Conservation (phyloP, 2,888 invertebrate species). For the Caenorhabditis imperialis region DNA sequence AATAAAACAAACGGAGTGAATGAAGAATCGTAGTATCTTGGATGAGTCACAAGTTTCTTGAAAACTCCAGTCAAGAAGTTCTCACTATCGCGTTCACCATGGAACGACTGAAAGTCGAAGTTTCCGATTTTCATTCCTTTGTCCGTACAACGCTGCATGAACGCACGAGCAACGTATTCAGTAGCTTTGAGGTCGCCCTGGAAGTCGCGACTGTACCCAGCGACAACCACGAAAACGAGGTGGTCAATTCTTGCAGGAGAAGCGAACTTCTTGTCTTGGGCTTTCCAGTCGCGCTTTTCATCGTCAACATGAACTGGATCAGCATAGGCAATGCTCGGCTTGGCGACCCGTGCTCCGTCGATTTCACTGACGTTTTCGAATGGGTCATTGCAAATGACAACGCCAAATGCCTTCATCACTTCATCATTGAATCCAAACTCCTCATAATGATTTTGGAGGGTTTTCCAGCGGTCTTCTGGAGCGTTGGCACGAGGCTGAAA, state of each 20-base stretch:
- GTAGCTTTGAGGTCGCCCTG: constrained; percentile 6
- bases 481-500: constrained; percentile 50
- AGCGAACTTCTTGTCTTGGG: constrained; percentile 26
- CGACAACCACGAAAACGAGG: constrained; percentile 33
- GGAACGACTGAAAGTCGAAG: constrained; percentile 1
- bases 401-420: constrained; percentile 38
- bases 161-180: constrained; percentile 14
- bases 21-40: neutral
- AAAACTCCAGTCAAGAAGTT: constrained; percentile 32
- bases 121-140: constrained; percentile 32
- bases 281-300: constrained; percentile 54
- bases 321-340: constrained; percentile 31
- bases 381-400: constrained; percentile 50
- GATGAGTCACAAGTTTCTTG: constrained; percentile 25
- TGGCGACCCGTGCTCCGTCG: constrained; percentile 35
- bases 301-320: constrained; percentile 48
- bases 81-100: constrained; percentile 25
- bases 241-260: constrained; percentile 29
- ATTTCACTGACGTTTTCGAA: constrained; percentile 43
- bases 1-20: constrained; percentile 48
- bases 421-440: constrained; percentile 43
- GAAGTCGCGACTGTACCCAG: constrained; percentile 32
- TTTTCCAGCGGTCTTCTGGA: constrained; percentile 43
- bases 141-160: constrained; percentile 32
- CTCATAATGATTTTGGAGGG: constrained; percentile 35